A percentile compares a stretch with the other conserved stretches of the same genome.
These are phyloP conservation scores for Stomatorhinus walkeri DNA, from an alignment of 2,797 vertebrate genomes.

Conservation along the genomic window DNA sequence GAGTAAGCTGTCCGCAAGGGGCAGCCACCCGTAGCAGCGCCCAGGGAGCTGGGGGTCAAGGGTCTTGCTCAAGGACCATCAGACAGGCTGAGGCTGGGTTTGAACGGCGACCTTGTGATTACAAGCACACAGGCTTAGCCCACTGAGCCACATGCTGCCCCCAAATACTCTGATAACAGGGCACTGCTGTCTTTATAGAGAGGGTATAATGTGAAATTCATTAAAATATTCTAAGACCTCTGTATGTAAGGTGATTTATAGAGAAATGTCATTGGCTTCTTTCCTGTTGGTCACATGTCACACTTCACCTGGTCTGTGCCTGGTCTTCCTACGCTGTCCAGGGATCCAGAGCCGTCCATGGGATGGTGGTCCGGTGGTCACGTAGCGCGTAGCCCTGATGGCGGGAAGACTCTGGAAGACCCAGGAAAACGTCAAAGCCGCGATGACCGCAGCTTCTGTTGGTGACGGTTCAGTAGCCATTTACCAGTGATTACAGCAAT, in stretches of 20 bases:
- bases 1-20: no score
- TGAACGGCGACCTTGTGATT: no score
- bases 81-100: no score
- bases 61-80: no score
- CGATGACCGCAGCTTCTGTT: neutral
- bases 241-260: neutral
- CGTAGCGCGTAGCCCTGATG: neutral
- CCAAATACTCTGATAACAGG: neutral
- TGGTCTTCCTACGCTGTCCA: neutral
- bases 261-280: neutral
- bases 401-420: neutral
- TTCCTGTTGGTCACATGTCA: neutral
- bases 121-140: no score
- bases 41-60: no score
- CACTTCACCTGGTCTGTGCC: neutral
- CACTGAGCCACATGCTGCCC: no score
- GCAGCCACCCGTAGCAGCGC: no score
- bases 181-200: neutral
- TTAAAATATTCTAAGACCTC: neutral
- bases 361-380: neutral
- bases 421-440: neutral
- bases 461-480: neutral
- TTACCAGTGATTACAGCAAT: neutral
- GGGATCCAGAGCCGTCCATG: neutral
- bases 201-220: neutral